Evolutionary conservation across 2,888 invertebrate species (phyloP).

Genomic region (Rhagonycha fulva): DNA sequence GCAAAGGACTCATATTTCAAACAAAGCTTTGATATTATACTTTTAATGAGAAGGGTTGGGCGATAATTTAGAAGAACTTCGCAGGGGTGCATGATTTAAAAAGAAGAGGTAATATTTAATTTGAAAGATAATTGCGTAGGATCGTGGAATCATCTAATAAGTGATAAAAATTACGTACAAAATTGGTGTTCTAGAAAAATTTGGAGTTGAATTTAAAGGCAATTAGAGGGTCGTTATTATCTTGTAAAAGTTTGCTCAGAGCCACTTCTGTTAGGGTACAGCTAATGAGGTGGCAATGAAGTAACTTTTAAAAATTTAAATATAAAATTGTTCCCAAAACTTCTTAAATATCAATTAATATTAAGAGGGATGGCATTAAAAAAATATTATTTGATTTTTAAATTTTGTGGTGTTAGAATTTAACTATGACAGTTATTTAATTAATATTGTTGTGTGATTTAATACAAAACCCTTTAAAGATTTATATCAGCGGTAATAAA

Average conservation of each 20-base stretch:
- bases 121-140: neutral
- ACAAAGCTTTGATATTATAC: neutral
- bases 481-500: conserved; percentile 8
- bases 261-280: conserved; percentile 18
- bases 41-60: neutral
- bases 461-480: neutral
- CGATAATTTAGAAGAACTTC: neutral
- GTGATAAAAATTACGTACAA: neutral
- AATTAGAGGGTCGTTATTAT: conserved; percentile 30
- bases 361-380: neutral
- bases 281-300: conserved; percentile 28
- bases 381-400: neutral
- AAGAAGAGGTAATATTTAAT: neutral
- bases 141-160: neutral
- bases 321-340: conserved; percentile 14
- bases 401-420: neutral
- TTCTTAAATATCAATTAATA: conserved; percentile 10
- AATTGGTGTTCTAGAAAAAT: conserved; percentile 14
- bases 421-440: neutral
- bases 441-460: neutral
- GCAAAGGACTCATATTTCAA: neutral
- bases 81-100: neutral
- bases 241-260: conserved; percentile 22
- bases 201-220: conserved; percentile 16
- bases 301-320: conserved; percentile 24